These are phyloP conservation scores for Arbacia lixula DNA, from an alignment of 53 echinoderm and acorn worm species.

Conservation along the genomic window DNA sequence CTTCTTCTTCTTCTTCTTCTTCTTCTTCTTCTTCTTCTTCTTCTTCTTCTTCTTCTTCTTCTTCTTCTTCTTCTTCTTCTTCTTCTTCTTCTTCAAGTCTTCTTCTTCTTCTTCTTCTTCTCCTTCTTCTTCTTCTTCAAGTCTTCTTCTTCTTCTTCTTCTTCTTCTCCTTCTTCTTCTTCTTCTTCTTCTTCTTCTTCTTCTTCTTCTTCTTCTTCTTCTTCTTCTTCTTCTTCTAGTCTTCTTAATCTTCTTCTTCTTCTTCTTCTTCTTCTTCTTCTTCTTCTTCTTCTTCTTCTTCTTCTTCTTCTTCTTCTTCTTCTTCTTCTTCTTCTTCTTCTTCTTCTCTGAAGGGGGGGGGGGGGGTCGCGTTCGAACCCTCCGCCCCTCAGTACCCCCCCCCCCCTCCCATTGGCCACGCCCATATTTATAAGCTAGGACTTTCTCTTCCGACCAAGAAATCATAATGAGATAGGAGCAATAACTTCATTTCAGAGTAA, in stretches of 20 bases:
- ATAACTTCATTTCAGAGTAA: no score
- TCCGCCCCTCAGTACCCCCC: no score
- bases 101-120: no score
- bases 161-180: slow-evolving; percentile 5
- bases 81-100: no score
- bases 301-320: slow-evolving; percentile 14
- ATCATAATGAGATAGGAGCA: no score
- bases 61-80: slow-evolving; percentile 5
- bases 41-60: slow-evolving; percentile 9
- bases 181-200: slow-evolving; percentile 3
- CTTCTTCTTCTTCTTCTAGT: background rate
- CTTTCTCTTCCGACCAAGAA: no score
- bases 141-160: no score
- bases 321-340: slow-evolving; percentile 9
- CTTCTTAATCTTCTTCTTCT: no score
- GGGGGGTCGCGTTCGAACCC: background rate
- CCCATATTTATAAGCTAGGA: no score
- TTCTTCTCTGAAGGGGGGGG: background rate
- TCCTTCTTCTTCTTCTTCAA: no score
- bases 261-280: slow-evolving; percentile 9
- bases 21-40: slow-evolving; percentile 9
- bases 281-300: slow-evolving; percentile 9
- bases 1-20: slow-evolving; percentile 14
- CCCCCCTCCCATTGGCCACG: no score
- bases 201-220: slow-evolving; percentile 4